phyloP scores from a whole-genome alignment of 2,797 vertebrate species.

The Telmatherina bonti region DNA sequence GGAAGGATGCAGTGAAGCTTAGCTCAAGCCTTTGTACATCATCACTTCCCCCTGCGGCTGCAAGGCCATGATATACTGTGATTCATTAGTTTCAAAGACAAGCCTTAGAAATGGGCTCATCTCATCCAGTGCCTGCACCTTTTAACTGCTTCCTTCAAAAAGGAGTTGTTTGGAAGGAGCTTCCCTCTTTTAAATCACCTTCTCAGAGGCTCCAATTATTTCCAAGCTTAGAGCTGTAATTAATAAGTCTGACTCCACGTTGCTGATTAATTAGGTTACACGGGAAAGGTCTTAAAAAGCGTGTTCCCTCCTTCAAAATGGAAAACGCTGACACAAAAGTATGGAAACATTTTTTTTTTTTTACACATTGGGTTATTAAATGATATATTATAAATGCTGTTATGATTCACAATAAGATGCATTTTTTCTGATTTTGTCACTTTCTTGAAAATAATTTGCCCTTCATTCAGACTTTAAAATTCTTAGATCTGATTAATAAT shows the following conservation, averaged over 20 bases:
- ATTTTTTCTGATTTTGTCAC: not conserved
- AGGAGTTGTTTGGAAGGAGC: constrained; percentile 51
- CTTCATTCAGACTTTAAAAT: not conserved
- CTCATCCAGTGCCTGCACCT: constrained; percentile 58
- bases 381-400: not conserved
- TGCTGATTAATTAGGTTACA: constrained; percentile 71
- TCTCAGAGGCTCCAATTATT: constrained; percentile 79
- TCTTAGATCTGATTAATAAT: not conserved
- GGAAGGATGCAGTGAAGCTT: constrained; percentile 47
- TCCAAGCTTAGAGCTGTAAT: constrained; percentile 77
- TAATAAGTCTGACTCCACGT: constrained; percentile 69
- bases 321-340: constrained; percentile 1
- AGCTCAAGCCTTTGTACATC: constrained; percentile 59
- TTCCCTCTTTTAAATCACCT: constrained; percentile 74
- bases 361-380: not conserved
- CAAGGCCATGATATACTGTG: constrained; percentile 62
- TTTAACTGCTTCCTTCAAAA: constrained; percentile 75
- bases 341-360: constrained; percentile 11
- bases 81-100: constrained; percentile 78
- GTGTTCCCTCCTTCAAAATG: constrained; percentile 39
- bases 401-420: not conserved
- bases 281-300: constrained; percentile 45
- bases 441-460: not conserved
- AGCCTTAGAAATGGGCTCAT: constrained; percentile 60
- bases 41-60: constrained; percentile 54